phyloP scores from a whole-genome alignment of 2,888 invertebrate species.

The Eristalinus aeneus region DNA sequence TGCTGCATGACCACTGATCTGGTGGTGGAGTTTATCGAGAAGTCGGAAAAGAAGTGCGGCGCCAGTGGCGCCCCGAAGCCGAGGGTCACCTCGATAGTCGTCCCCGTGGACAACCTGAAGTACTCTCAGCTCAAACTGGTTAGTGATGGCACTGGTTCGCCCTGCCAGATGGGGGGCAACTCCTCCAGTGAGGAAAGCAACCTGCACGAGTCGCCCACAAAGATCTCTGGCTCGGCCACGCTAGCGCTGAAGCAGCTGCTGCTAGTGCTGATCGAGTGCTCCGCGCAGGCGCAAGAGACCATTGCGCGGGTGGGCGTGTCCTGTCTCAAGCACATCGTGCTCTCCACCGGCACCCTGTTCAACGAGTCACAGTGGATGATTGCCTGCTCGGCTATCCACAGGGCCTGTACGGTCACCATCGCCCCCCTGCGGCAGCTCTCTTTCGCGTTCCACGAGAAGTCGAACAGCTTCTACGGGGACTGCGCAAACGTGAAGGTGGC shows the following conservation, averaged over 20 bases:
- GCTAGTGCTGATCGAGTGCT: constrained; percentile 93
- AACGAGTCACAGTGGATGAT: constrained; percentile 94
- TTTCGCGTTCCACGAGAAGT: constrained; percentile 93
- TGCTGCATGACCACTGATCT: constrained; percentile 96
- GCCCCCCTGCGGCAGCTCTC: constrained; percentile 93
- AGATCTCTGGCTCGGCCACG: constrained; percentile 85
- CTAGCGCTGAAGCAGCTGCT: constrained; percentile 93
- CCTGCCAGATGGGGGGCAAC: constrained; percentile 61
- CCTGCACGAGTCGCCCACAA: constrained; percentile 79
- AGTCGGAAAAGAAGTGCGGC: constrained; percentile 83
- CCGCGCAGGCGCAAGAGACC: constrained; percentile 93
- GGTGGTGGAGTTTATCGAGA: constrained; percentile 91
- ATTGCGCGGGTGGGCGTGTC: constrained; percentile 95
- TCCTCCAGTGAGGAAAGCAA: constrained; percentile 77
- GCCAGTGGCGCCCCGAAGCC: constrained; percentile 74
- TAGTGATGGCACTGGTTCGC: constrained; percentile 75
- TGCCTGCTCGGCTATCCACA: constrained; percentile 89
- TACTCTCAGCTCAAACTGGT: constrained; percentile 79
- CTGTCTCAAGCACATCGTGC: constrained; percentile 92
- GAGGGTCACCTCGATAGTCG: constrained; percentile 77
- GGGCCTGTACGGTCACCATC: constrained; percentile 92
- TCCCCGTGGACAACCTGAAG: constrained; percentile 78
- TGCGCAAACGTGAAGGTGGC: constrained; percentile 96
- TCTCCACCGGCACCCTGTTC: constrained; percentile 91
- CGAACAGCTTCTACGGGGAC: constrained; percentile 97